A percentile compares a stretch with the other conserved stretches of the same genome.
These are phyloP conservation scores for Coregonus sp. DNA, from an alignment of 2,797 vertebrate genomes.

Conservation along the genomic window DNA sequence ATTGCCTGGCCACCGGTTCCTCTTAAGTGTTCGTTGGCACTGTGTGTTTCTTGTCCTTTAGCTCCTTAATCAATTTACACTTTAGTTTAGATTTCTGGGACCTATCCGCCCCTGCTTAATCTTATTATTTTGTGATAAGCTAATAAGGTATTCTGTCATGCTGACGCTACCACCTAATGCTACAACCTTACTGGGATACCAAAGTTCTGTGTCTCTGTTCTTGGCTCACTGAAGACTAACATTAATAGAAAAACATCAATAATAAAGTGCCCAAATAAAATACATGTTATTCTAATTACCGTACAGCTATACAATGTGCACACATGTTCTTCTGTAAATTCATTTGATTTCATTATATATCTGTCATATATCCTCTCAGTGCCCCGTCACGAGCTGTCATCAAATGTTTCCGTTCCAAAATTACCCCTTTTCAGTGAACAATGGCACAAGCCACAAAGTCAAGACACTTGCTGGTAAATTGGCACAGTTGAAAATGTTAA, in stretches of 20 bases:
- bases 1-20: no score
- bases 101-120: conserved; percentile 52
- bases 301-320: conserved; percentile 38
- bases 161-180: conserved; percentile 75
- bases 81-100: conserved; percentile 3
- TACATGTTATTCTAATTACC: conserved; percentile 11
- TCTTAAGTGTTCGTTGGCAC: not conserved
- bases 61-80: conserved; percentile 24
- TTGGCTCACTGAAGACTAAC: conserved; percentile 66
- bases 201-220: conserved; percentile 45
- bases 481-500: conserved; percentile 79
- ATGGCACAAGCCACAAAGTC: conserved; percentile 79
- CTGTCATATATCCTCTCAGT: conserved; percentile 40
- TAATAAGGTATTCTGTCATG: conserved; percentile 68
- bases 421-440: conserved; percentile 54
- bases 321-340: conserved; percentile 44
- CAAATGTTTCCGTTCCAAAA: conserved; percentile 40
- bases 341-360: conserved; percentile 37
- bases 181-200: conserved; percentile 71
- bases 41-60: not conserved
- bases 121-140: conserved; percentile 56
- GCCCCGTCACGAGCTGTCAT: conserved; percentile 50
- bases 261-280: conserved; percentile 66
- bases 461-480: conserved; percentile 97
- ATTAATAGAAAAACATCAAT: conserved; percentile 45